Evolutionary conservation across 2,113 vertebrate genomes (phyloP).

Genomic region (Centropus bengalensis): DNA sequence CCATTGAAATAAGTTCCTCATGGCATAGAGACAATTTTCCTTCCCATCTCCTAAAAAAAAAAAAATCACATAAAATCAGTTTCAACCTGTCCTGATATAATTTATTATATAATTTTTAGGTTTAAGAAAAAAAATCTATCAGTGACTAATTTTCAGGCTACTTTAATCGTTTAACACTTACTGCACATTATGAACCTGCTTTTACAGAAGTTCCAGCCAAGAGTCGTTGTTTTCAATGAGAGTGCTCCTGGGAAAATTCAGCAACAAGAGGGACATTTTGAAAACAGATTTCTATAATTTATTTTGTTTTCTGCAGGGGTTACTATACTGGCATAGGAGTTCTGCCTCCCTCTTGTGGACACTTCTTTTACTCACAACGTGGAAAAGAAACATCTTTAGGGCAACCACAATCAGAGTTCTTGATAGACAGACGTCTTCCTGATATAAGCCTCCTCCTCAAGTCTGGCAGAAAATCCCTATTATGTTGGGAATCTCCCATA

Average conservation of each 20-base stretch:
- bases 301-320: background rate
- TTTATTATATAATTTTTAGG: background rate
- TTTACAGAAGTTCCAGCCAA: background rate
- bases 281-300: background rate
- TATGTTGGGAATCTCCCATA: background rate
- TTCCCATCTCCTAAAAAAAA: background rate
- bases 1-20: background rate
- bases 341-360: constrained; percentile 64
- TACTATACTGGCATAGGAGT: background rate
- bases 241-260: background rate
- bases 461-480: background rate
- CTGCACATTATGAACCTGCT: background rate
- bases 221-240: background rate
- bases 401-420: background rate
- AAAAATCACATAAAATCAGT: background rate
- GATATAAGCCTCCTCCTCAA: background rate
- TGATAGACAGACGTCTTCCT: background rate
- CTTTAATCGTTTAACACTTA: background rate
- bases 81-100: background rate
- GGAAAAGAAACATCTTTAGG: background rate
- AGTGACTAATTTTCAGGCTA: background rate
- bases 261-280: background rate
- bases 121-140: background rate
- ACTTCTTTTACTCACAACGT: background rate
- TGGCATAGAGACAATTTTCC: background rate